Evolutionary conservation across 2,888 invertebrate species (phyloP), one percentile per base, ranked within the genome.

Genomic region (Orthonychiurus folsomi): DNA sequence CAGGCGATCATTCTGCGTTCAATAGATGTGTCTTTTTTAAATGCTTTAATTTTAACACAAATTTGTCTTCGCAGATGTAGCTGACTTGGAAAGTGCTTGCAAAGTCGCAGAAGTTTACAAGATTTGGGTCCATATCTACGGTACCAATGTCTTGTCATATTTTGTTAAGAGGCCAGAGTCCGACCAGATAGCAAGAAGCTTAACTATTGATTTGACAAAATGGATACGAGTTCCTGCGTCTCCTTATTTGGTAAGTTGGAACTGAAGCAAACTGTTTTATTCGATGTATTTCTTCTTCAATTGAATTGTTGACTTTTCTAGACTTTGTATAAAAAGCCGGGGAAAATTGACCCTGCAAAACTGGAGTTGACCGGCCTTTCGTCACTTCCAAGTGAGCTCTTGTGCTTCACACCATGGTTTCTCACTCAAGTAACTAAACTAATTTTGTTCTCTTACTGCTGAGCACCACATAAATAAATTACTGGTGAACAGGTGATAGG

Each of bases 351-450:
- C 28, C 47, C 64, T 5, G 60, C 63, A 53, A 53, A 66, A 24
- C 56, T 67, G 9, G 70, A 72, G 59, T 37, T 70, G 5, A 66
- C 68, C 52, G 72, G 69, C 20, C 56, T 70, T 52, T 62, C 67
- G 3, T 64, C 65, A 18, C 64, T 64, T 23, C 63, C 65, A 62
- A 64, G 61, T 61, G 68, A 69, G 58, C 63, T 69, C 21, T 66
- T 66, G 63, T 66, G 65, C 54, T 70, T 72, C 60, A 63, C 72
- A 21, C 72, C 72, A 18, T 72, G 72, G 72, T 66, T 72, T 55
- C 59, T 68, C 24, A 64, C 68, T 50, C 68, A 69, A 59, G 71
- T 72, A 48, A 25, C 25, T 59, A 24, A 25, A 50, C 15, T n/a
- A 25, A 20, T 25, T 5, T n/a, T 26, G 12, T 50, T 25, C 18